phyloP scores from a whole-genome alignment of 2,797 vertebrate genomes.

The Halcyon chelicuti region DNA sequence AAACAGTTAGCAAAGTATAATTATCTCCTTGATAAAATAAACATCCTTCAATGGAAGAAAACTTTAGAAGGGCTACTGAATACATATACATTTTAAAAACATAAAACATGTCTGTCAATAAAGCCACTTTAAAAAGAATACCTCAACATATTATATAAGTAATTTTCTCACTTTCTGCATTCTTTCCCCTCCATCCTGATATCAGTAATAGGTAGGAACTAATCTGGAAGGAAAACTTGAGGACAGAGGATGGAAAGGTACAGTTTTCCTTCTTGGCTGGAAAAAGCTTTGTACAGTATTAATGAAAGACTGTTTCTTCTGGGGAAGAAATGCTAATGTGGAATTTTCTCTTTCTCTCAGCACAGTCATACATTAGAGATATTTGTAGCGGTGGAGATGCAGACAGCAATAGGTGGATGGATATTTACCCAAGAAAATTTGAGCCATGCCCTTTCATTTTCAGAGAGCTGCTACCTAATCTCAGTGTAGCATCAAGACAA shows the following conservation, averaged over 20 bases:
- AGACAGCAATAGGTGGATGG: conserved; percentile 68
- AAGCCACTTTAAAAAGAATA: conserved; percentile 32
- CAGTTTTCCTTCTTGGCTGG: conserved; percentile 29
- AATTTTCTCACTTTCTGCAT: neutral
- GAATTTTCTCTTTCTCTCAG: conserved; percentile 39
- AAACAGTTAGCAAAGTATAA: conserved; percentile 47
- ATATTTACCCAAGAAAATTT: conserved; percentile 82
- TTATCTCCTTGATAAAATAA: conserved; percentile 60
- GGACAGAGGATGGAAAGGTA: neutral
- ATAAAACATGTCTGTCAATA: conserved; percentile 40
- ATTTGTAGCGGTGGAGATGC: conserved; percentile 37
- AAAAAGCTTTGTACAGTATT: conserved; percentile 29
- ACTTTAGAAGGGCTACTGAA: conserved; percentile 42
- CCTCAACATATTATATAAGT: conserved; percentile 25
- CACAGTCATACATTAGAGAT: conserved; percentile 58
- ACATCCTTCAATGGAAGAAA: conserved; percentile 16
- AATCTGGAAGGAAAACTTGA: neutral
- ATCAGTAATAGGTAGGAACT: conserved; percentile 12
- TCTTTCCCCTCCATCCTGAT: neutral
- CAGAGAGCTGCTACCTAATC: conserved; percentile 75
- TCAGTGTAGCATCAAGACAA: conserved; percentile 76
- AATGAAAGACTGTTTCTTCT: conserved; percentile 56
- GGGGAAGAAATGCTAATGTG: conserved; percentile 48
- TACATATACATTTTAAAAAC: conserved; percentile 53
- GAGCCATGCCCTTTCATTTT: conserved; percentile 79